A percentile compares a stretch with the other conserved stretches of the same genome.
Evolutionary conservation across 2,888 invertebrate species (phyloP).

Genomic region (Malacosoma neustria): DNA sequence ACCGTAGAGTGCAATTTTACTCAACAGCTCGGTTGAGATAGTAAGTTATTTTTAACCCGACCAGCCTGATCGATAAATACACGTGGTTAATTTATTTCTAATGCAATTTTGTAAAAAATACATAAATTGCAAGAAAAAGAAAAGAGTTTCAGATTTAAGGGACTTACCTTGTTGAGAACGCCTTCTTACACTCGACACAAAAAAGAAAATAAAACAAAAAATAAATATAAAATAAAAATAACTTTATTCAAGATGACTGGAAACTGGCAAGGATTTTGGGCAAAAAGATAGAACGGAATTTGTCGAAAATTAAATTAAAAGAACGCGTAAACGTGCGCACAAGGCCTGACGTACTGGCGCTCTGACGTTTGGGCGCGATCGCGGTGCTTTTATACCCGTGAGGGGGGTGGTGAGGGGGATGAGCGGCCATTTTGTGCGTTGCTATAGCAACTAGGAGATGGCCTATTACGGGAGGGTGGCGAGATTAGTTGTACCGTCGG

Average conservation of each 20-base stretch:
- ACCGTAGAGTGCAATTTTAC: background rate
- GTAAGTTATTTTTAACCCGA: background rate
- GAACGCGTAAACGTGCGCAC: slow-evolving; percentile 34
- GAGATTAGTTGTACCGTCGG: slow-evolving; percentile 65
- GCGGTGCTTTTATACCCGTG: slow-evolving; percentile 52
- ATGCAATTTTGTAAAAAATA: slow-evolving; percentile 4
- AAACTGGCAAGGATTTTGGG: slow-evolving; percentile 3
- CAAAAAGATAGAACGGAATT: slow-evolving; percentile 20
- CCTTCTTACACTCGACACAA: slow-evolving; percentile 13
- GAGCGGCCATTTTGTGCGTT: slow-evolving; percentile 64
- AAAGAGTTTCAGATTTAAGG: no score
- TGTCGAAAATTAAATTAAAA: slow-evolving; percentile 30
- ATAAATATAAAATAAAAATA: slow-evolving; percentile 17
- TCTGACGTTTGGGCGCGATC: slow-evolving; percentile 39
- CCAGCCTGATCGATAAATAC: background rate
- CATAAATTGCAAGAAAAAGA: no score
- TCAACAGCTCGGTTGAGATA: background rate
- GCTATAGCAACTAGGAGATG: slow-evolving; percentile 67
- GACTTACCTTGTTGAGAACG: background rate
- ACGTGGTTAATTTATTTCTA: slow-evolving; percentile 5
- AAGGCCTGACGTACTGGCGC: slow-evolving; percentile 50
- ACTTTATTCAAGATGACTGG: slow-evolving; percentile 20
- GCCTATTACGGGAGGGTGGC: slow-evolving; percentile 72
- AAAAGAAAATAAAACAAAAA: slow-evolving; percentile 21
- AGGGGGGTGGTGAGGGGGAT: slow-evolving; percentile 36